Evolutionary conservation across 2,113 vertebrate genomes (phyloP), one percentile per base, ranked within the genome.

Genomic region (Perognathus longimembris): DNA sequence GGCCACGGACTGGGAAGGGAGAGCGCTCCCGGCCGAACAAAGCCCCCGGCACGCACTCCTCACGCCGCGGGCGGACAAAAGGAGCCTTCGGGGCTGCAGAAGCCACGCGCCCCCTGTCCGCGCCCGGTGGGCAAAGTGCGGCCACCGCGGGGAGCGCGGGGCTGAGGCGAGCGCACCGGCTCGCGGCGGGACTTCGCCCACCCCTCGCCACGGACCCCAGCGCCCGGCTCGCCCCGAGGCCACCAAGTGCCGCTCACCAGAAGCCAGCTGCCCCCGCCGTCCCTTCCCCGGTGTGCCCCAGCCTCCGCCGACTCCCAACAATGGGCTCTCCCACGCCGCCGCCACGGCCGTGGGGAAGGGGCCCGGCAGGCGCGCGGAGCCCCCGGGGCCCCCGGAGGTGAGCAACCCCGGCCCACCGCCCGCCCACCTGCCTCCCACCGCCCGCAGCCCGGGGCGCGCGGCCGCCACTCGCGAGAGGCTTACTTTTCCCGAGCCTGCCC

Each of bases 401-500:
- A 70, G 90, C 69, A 79, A 75, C 82, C 84, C 79, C 34, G 40
- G 20, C 42, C 75, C 77, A 91, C 85, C 71, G 38, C 81, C 88
- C 76, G 50, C 89, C 95, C 95, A 79, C 91, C 92, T 66, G 71
- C 94, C 92, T 90, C 89, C 93, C 91, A 50, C 95, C 86, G 22
- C 79, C 88, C 84, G 74, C 69, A 91, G 84, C 78, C 89, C 80
- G 28, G 66, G 45, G 87, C 70, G 84, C 76, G 36, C 90, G 64
- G 91, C 96, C 93, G 85, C 84, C 94, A 92, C 92, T 94, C 95
- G 84, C 91, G 84, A 74, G 45, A 78, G 87, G 74, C 99, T 99
- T 99, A 99, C 99, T 99, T 99, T 98, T 99, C 99, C 96, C 99
- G 98, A 93, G 99, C 99, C 96, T 99, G 99, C 96, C 98, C 98